Evolutionary conservation across 2,888 invertebrate species (phyloP), one percentile per base, ranked within the genome.

Genomic region (Allacma fusca): DNA sequence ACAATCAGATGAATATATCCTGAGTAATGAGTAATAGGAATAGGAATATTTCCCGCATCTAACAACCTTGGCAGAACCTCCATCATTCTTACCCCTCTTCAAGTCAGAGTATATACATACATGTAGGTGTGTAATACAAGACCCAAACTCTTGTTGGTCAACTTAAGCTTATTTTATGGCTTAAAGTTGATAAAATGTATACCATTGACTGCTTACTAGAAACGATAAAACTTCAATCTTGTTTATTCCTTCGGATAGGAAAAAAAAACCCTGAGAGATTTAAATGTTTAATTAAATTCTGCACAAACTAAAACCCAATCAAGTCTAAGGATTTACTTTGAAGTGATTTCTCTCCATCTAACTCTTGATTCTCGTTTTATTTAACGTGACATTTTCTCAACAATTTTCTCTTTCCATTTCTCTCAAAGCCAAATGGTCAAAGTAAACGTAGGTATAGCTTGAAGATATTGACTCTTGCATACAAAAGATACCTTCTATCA

Each of bases 281-380:
- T 34, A 40, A 68, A 40, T 68, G 40, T 28, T 68, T 68, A 68
- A 68, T 68, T 68, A 68, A 68, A 68, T 68, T 68, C 21, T 40
- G 40, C 23, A 29, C 19, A 19, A 21, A 26, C n/a, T 21, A 12
- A 68, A 68, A 68, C 21, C 1, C 4, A 4, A n/a, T 68, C 50
- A 13, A 50, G 7, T 50, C 50, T n/a, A 5, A 13, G 50, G n/a
- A 34, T 34, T 34, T 34, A 34, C 34, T 34, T 9, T 34, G 5
- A 34, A n/a, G n/a, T n/a, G n/a, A n/a, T n/a, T n/a, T n/a, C n/a
- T n/a, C n/a, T n/a, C n/a, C n/a, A n/a, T n/a, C n/a, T 29, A 29
- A 67, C 67, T n/a, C 29, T 67, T 67, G 12, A 64, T 64, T 19
- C 29, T n/a, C 29, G 67, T n/a, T 67, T n/a, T 67, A 4, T 29